Evolutionary conservation across 1,140 invertebrate species (phyloP).

Genomic region (Drosophila seguyi): DNA sequence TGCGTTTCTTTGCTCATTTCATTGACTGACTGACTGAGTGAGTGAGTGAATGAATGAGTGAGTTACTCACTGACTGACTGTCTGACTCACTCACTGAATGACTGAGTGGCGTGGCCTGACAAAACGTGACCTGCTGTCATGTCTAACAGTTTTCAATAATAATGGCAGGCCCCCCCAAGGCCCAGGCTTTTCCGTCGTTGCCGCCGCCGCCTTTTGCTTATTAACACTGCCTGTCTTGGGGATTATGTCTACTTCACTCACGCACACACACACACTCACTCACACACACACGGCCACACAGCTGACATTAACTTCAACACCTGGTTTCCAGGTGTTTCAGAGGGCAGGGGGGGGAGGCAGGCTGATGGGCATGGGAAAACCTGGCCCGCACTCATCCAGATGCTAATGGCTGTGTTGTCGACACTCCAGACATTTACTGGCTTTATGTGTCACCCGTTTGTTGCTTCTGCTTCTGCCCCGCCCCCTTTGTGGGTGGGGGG

Average conservation of each 20-base stretch:
- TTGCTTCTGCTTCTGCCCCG: slow-evolving; percentile 24
- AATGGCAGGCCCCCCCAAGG: slow-evolving; percentile 34
- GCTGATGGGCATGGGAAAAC: not conserved
- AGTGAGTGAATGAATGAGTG: slow-evolving; percentile 23
- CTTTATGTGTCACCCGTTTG: slow-evolving; percentile 56
- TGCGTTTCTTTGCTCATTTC: slow-evolving; percentile 77
- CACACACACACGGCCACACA: slow-evolving; percentile 10
- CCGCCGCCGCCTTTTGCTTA: slow-evolving; percentile 50
- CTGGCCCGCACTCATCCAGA: slow-evolving; percentile 47
- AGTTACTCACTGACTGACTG: slow-evolving; percentile 15
- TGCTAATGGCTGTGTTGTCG: slow-evolving; percentile 77
- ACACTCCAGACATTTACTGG: slow-evolving; percentile 69
- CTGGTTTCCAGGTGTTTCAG: slow-evolving; percentile 30
- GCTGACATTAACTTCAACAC: slow-evolving; percentile 67
- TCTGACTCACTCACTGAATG: slow-evolving; percentile 18
- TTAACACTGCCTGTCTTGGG: slow-evolving; percentile 68
- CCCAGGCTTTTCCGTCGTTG: slow-evolving; percentile 1
- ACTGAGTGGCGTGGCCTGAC: slow-evolving; percentile 44
- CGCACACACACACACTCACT: slow-evolving; percentile 15
- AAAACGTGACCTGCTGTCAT: slow-evolving; percentile 76
- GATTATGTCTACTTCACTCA: slow-evolving; percentile 51
- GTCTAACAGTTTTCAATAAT: slow-evolving; percentile 82
- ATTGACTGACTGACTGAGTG: slow-evolving; percentile 49
- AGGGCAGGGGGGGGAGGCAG: not conserved
- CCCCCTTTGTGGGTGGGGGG: not conserved